phyloP scores from a whole-genome alignment of 2,888 invertebrate species.

The Andrena bicolor region DNA sequence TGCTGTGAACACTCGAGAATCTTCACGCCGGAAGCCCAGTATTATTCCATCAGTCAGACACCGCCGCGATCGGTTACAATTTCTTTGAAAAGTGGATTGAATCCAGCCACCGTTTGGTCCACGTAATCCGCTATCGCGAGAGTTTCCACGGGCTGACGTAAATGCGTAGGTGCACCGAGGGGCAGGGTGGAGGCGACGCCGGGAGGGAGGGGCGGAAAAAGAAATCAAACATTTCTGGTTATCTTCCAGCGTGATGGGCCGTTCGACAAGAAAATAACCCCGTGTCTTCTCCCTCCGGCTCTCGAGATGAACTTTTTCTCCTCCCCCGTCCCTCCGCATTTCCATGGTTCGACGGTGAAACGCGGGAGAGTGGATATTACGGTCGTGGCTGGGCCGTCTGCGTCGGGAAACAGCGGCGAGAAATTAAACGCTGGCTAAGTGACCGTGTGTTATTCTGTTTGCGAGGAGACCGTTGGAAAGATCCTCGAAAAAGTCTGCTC shows the following conservation, averaged over 20 bases:
- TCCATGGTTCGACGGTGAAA: conserved; percentile 19
- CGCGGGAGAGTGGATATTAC: conserved; percentile 33
- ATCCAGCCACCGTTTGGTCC: conserved; percentile 6
- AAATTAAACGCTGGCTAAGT: conserved; percentile 63
- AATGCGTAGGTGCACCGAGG: conserved; percentile 69
- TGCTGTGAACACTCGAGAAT: not conserved
- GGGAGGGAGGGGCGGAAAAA: conserved; percentile 57
- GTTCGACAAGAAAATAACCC: conserved; percentile 71
- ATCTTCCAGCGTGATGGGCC: conserved; percentile 68
- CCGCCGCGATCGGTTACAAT: conserved; percentile 7
- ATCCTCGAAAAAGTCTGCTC: conserved; percentile 58
- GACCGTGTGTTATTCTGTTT: conserved; percentile 73
- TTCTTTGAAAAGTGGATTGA: conserved; percentile 34
- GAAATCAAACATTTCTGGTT: conserved; percentile 78
- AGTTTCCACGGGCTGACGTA: conserved; percentile 62
- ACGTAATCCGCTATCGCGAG: conserved; percentile 28
- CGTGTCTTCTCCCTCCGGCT: conserved; percentile 30
- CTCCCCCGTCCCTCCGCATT: not conserved
- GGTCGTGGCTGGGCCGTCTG: conserved; percentile 29
- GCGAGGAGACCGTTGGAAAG: conserved; percentile 39
- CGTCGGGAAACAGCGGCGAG: conserved; percentile 61
- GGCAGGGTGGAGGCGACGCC: conserved; percentile 14
- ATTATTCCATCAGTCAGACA: conserved; percentile 20
- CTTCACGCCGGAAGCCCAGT: conserved; percentile 20
- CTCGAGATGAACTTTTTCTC: conserved; percentile 55